Evolutionary conservation across 1,140 invertebrate genomes (phyloP), one percentile per base, ranked within the genome.

Genomic region (Tetranychus cinnabarinus): DNA sequence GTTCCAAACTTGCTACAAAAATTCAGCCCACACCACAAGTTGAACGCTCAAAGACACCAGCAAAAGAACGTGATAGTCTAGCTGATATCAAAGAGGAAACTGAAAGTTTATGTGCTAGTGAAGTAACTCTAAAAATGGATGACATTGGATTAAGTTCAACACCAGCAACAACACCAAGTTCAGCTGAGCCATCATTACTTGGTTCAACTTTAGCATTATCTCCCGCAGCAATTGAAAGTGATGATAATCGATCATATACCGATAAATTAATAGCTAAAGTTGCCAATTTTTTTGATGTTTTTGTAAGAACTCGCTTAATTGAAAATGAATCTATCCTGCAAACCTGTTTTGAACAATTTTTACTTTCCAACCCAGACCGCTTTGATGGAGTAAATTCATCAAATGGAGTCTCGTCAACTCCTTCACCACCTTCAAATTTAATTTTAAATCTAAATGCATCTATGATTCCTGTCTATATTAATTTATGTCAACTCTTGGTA

Each of bases 1-100:
- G 82, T 67, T 79, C 78, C 42, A 85, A 85, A 72, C 81, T 88
- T 64, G 73, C 88, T 23, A 81, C 79, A 0, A 81, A 83, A 69
- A 82, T 86, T 39, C 83, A 85, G 68, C 83, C 83, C 5, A 45
- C 57, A 13, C 10, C 33, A 8, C 36, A 58, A 58, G 12, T 37
- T 36, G 56, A 58, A 58, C 12, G 12, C 12, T 58, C 56, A 5
- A 58, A 58, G 37, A 34, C n/a, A 37, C 34, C 33, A 23, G 33
- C 31, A 12, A 55, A 55, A 34, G 33, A 23, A 10, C 10, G 33
- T 23, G 52, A 55, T 34, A 10, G 15, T 55, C 10, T 55, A 34
- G 15, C 52, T 12, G 58, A 59, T 35, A 59, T 59, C 12, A 48
- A 47, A 35, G 58, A 59, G 47, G 58, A 48, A 33, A 23, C 15